Evolutionary conservation across 2,888 invertebrate species (phyloP).

Genomic region (Dexiosoma caninum): DNA sequence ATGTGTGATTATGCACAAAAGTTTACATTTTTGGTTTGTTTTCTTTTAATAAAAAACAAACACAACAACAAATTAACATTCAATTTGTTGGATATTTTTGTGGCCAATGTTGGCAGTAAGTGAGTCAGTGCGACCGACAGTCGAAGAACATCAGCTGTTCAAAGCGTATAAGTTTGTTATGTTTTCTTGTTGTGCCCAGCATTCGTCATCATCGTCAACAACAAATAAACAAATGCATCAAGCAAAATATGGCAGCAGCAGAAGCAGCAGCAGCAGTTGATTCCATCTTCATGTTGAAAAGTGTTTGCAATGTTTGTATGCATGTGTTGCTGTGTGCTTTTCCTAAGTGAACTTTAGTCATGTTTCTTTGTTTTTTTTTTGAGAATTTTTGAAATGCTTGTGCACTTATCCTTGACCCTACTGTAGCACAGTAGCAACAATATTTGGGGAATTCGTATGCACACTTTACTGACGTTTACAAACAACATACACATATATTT

Average conservation of each 20-base stretch:
- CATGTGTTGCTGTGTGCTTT: too few relatives aligned
- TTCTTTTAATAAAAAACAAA: conserved; percentile 2
- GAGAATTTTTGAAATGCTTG: background rate
- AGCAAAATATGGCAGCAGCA: conserved; percentile 6
- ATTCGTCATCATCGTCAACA: conserved; percentile 51
- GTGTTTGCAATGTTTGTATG: background rate
- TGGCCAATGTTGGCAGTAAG: conserved; percentile 53
- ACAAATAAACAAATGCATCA: conserved; percentile 30
- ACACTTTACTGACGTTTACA: too few relatives aligned
- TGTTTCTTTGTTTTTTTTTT: background rate
- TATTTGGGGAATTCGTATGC: too few relatives aligned
- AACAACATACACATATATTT: too few relatives aligned
- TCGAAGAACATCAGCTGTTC: conserved; percentile 46
- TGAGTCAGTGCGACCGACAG: conserved; percentile 3
- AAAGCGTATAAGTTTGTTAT: background rate
- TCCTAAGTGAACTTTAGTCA: background rate
- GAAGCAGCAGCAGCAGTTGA: background rate
- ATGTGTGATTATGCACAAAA: background rate
- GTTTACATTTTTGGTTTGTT: conserved; percentile 38
- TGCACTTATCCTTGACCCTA: background rate
- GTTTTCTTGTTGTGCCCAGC: conserved; percentile 32
- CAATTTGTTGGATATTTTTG: conserved; percentile 38
- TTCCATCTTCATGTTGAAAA: background rate
- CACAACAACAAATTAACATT: background rate
- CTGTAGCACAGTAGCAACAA: background rate